Evolutionary conservation across 2,888 invertebrate genomes (phyloP).

Genomic region (Linyphia triangularis): DNA sequence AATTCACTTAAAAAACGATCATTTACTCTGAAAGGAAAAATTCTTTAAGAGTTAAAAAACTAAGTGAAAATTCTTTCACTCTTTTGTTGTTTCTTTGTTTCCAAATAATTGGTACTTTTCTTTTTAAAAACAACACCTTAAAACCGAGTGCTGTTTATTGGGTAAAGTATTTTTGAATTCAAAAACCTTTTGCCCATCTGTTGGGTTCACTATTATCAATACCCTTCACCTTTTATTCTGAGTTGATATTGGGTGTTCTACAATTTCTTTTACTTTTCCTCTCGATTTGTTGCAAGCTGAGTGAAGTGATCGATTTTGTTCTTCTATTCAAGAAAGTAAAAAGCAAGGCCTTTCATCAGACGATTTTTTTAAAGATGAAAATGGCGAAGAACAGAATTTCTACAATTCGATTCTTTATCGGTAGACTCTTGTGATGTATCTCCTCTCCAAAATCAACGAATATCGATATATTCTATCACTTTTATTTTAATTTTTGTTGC

Average conservation of each 20-base stretch:
- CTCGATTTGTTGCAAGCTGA: neutral
- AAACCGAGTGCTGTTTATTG: slow-evolving; percentile 26
- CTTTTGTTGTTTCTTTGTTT: neutral
- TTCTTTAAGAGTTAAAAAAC: neutral
- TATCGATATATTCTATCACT: slow-evolving; percentile 21
- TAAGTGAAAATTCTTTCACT: neutral
- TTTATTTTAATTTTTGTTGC: slow-evolving; percentile 5
- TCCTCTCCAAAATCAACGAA: slow-evolving; percentile 39
- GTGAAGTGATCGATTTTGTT: neutral
- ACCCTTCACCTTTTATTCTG: neutral
- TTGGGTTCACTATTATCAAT: slow-evolving; percentile 1
- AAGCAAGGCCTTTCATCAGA: slow-evolving; percentile 23
- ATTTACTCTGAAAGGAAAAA: neutral
- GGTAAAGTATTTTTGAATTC: slow-evolving; percentile 17
- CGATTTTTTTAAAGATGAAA: slow-evolving; percentile 21
- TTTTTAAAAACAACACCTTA: slow-evolving; percentile 7
- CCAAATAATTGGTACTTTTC: slow-evolving; percentile 8
- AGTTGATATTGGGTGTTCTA: slow-evolving; percentile 3
- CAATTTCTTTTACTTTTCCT: neutral
- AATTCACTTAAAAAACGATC: slow-evolving; percentile 18
- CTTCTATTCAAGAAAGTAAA: slow-evolving; percentile 13
- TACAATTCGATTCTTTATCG: slow-evolving; percentile 52
- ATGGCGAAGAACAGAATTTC: slow-evolving; percentile 12
- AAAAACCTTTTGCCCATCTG: slow-evolving; percentile 1
- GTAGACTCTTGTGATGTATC: slow-evolving; percentile 29